Percentiles rank a stretch among this genome's conserved stretches.
phyloP scores from a whole-genome alignment of 2,113 vertebrate species.

The Oxyura jamaicensis region DNA sequence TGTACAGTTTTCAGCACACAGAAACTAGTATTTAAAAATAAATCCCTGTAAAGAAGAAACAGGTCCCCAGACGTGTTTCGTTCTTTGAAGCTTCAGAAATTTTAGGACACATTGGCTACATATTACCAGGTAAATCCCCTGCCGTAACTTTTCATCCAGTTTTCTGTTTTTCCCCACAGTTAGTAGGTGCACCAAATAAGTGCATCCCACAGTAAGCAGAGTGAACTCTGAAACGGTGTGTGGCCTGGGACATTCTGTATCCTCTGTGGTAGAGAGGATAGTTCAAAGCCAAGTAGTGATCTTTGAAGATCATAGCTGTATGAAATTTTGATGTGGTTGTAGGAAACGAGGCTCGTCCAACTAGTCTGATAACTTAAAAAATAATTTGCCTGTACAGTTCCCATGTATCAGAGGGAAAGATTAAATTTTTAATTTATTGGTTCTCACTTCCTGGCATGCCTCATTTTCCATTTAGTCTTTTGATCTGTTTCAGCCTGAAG shows the following conservation, averaged over 20 bases:
- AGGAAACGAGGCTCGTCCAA: neutral
- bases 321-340: neutral
- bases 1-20: slow-evolving; percentile 54
- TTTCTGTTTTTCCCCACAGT: neutral
- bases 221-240: neutral
- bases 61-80: slow-evolving; percentile 54
- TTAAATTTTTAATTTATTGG: neutral
- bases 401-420: slow-evolving; percentile 9
- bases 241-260: neutral
- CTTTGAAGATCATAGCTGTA: neutral
- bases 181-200: neutral
- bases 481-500: neutral
- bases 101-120: neutral
- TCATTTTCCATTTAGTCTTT: neutral
- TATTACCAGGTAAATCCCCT: slow-evolving; percentile 42
- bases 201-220: neutral
- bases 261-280: neutral
- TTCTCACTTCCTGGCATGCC: neutral
- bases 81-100: slow-evolving; percentile 37
- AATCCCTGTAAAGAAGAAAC: slow-evolving; percentile 55
- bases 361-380: neutral
- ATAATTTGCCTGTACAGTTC: neutral
- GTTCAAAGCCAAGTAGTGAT: neutral
- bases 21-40: slow-evolving; percentile 69
- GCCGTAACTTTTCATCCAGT: neutral